These are phyloP conservation scores for Drosophila littoralis DNA, from an alignment of 1,140 invertebrate species.

Conservation along the genomic window DNA sequence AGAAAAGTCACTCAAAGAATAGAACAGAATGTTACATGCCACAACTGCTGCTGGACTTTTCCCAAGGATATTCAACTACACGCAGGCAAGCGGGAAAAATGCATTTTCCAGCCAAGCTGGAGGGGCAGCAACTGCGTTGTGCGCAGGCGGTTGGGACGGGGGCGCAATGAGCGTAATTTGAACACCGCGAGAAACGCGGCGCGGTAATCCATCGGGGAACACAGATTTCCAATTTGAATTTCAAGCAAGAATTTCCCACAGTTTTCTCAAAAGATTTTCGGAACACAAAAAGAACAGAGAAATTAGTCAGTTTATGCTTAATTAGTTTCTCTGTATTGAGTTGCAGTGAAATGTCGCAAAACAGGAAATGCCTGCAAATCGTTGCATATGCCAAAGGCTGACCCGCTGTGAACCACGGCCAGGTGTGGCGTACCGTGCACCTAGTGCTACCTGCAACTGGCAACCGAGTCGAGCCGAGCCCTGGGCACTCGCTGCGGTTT, in stretches of 20 bases:
- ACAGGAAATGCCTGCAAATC: constrained; percentile 62
- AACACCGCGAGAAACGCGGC: constrained; percentile 72
- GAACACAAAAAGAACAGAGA: constrained; percentile 11
- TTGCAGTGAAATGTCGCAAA: constrained; percentile 36
- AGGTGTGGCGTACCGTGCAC: background rate
- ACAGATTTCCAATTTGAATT: constrained; percentile 68
- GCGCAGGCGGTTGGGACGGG: constrained; percentile 55
- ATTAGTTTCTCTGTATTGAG: constrained; percentile 57
- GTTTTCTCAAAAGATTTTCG: constrained; percentile 10
- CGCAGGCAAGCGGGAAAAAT: constrained; percentile 50
- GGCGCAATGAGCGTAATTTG: constrained; percentile 67
- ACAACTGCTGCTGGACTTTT: constrained; percentile 25
- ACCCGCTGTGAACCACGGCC: constrained; percentile 43
- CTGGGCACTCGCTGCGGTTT: constrained; percentile 72
- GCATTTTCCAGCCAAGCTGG: constrained; percentile 44
- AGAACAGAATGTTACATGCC: constrained; percentile 3
- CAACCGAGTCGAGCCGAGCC: constrained; percentile 20
- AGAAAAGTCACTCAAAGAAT: constrained; percentile 10
- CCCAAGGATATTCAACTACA: constrained; percentile 80
- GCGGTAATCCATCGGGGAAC: constrained; percentile 54
- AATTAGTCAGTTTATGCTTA: constrained; percentile 76
- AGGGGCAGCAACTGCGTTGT: constrained; percentile 38
- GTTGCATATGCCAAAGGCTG: constrained; percentile 38
- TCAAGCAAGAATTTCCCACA: constrained; percentile 63
- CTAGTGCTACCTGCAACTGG: constrained; percentile 48